Evolutionary conservation across 1,140 invertebrate species (phyloP).

Genomic region (silkworm (Bombyx mori)): ASM3026992v2 NC_085117.1:7375501-7376000

Average conservation of each 20-base stretch:
- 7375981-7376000: too few species aligned
- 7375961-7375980: too few species aligned
- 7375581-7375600: not conserved
- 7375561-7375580: too few species aligned
- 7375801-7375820: slow-evolving; percentile 72
- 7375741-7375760: slow-evolving; percentile 78
- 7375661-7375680: slow-evolving; percentile 86
- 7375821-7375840: slow-evolving; percentile 56
- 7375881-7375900: too few species aligned
- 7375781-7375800: slow-evolving; percentile 77
- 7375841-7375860: slow-evolving; percentile 4
- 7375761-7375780: slow-evolving; percentile 74
- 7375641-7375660: slow-evolving; percentile 77
- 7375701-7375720: slow-evolving; percentile 69
- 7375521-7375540: too few species aligned
- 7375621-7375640: slow-evolving; percentile 83
- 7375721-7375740: slow-evolving; percentile 67
- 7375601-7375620: slow-evolving; percentile 80
- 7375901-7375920: too few species aligned
- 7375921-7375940: too few species aligned
- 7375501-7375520: too few species aligned
- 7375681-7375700: slow-evolving; percentile 77
- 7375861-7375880: too few species aligned
- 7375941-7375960: too few species aligned
- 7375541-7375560: too few species aligned